Base-by-base conservation (phyloP, 2,888 invertebrate species). In the Callosobruchus maculatus region DNA sequence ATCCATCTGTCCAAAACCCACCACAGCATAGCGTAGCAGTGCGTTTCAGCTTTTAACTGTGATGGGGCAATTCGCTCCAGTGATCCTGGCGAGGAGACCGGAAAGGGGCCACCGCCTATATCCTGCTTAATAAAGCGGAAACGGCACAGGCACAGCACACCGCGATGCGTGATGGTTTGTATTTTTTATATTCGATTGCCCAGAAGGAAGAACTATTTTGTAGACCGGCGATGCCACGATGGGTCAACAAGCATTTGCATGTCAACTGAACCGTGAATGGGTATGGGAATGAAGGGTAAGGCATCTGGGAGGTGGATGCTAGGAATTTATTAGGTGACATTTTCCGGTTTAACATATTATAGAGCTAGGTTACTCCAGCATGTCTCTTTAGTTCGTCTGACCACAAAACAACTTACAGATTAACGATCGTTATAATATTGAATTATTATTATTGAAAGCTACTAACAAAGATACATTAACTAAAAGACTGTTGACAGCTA, bases 41-140 rank as follows among this genome's bases (percentile, higher is more conserved):
- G 26, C 49, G 49, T 49, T 49, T 49, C 49, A 49, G 49, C 13
- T 49, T 49, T 5, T 13, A n/a, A n/a, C 9, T 49, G 7, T 49
- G 49, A 13, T 49, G 49, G 49, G 49, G 49, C 49, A 49, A 68
- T 7, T 22, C 22, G 21, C 68, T 68, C 22, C 22, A 68, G 68
- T 21, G 68, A 68, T 68, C 68, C 68, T 68, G 68, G 21, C 68
- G 68, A 22, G 68, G 68, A 68, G 7, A 81, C 84, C 84, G 85
- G 85, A 85, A 85, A 83, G 82, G 81, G 82, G 68, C 68, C 68
- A 68, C 83, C 84, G 82, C 84, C 84, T 85, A 85, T 85, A 85
- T 85, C 84, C 85, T 85, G 85, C 82, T 83, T 84, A 85, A 85
- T 85, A 85, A 85, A 83, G 85, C 84, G 86, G 86, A 86, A 86